Base-by-base conservation (phyloP, 2,113 vertebrate genomes). In the Pelodiscus sinensis region DNA sequence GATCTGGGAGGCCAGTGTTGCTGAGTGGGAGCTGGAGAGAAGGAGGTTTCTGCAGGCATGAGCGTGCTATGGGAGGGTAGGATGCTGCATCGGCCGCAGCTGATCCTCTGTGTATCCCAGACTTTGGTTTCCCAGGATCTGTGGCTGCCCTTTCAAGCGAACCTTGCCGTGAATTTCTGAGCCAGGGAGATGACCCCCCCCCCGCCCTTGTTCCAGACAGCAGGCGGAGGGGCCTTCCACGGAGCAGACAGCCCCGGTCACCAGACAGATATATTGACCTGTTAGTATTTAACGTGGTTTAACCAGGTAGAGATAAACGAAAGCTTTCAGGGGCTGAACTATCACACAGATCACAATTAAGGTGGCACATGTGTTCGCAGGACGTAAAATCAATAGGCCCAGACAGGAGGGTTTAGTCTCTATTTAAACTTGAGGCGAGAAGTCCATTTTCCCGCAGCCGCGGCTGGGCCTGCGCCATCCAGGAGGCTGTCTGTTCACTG, bases 221-320 rank as follows among this genome's bases (percentile, higher is more conserved):
- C 38, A 55, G 5, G 18, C 82, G 87, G 92, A 96, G 82, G 65
- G 9, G 65, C 65, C 16, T 68, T 4, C 3, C 29, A 31, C 2
- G 8, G 31, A 19, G 81, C 82, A 83, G 83, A 68, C 93, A 88
- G 84, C 29, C 75, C 92, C 82, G 92, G 96, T 95, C 96, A 97
- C 92, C 93, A 95, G 95, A 94, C 96, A 96, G 95, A 96, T 96
- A 94, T 97, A 97, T 97, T 97, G 97, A 96, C 96, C 96, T 96
- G 93, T 97, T 97, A 97, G 97, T 97, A 97, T 97, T 97, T 97
- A 97, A 97, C 96, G 96, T 97, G 97, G 97, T 96, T 97, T 97
- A 97, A 97, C 97, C 96, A 97, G 96, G 96, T 97, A 94, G 95
- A 97, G 97, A 97, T 97, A 97, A 97, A 96, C 91, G 92, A 96